Base-by-base conservation (phyloP, 2,113 vertebrate genomes). In the Eubucco bourcierii region DNA sequence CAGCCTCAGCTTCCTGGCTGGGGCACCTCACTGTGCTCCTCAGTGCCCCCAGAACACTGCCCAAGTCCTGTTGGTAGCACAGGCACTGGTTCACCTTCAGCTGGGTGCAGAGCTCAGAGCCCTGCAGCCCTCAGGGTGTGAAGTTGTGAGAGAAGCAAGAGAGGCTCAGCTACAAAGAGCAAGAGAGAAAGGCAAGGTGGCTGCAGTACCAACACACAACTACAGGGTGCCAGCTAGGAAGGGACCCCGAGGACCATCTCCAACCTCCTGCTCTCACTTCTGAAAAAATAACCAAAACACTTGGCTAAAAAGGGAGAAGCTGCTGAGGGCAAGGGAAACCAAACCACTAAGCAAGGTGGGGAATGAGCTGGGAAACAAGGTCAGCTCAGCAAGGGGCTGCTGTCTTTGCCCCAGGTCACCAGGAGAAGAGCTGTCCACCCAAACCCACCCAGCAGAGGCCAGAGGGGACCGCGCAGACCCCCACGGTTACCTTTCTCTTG, bases 401-500 rank as follows among this genome's bases (percentile, higher is more conserved):
- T 31, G 50, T n/a, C 74, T 33, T 15, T 7, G 34, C 16, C 55
- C 31, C 39, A 29, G 0, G 50, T 44, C 59, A 52, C 27, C 59
- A 19, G n/a, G 0, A 15, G 44, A 9, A 31, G 18, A 15, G 2
- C 21, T 55, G 29, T 6, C 66, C 23, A 5, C 14, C 34, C 0
- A 0, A 33, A 12, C 33, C 17, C 0, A 5, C 2, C 20, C 25
- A 5, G 7, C 1, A 3, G 12, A 1, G 2, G 24, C 31, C 24
- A 7, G 41, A 60, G 15, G 3, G 3, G n/a, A 9, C 31, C 19
- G 9, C 0, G 2, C 12, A 9, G 29, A 7, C 3, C 39, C 65
- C 29, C 2, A 1, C 15, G 23, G 4, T 84, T 97, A 99, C 99
- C 98, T 99, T 98, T 7, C 85, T 95, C 59, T 82, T 97, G 29